Base-by-base conservation (phyloP, 2,888 invertebrate species). In the Rhagonycha lutea region DNA sequence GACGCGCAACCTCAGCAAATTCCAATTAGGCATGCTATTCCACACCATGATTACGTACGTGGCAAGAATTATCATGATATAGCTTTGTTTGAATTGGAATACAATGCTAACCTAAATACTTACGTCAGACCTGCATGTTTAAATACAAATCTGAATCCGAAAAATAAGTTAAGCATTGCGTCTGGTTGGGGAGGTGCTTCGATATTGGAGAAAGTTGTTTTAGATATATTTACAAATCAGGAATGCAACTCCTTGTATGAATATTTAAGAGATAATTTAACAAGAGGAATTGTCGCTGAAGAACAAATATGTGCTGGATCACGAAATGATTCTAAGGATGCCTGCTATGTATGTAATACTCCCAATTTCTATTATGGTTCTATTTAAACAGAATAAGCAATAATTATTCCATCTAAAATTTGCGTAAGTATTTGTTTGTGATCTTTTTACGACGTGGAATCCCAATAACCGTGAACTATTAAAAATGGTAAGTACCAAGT, bases 281-380 rank as follows among this genome's bases (percentile, higher is more conserved):
- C 80, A 12, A 81, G 78, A 8, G 90, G 90, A 0, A 88, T 92
- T 32, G 80, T 87, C 11, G 81, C 83, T 0, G 83, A 87, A 0
- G 87, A 85, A 10, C 90, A 91, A 82, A 82, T 91, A 28, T 91
- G 91, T 78, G 90, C 90, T 2, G 90, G 91, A 2, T 86, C 88
- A 0, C 81, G 80, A n/a, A 81, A 80, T 2, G 83, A 85, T 77
- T 77, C 76, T 0, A 86, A 86, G 61, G 91, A 91, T 74, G 90
- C 90, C 0, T 91, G 91, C 60, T 86, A 87, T 83, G 88, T 88
- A 81, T 14, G 14, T 68, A 8, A 12, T 10, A 14, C 12, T 14
- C 14, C 9, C 8, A 12, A 61, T 61, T 18, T 18, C 2, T 18
- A 61, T n/a, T 12, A 14, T 61, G 3, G 4, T 61, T 76, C 79